These are phyloP conservation scores for Gonioctena quinquepunctata DNA, from an alignment of 1,140 invertebrate species.

Conservation along the genomic window DNA sequence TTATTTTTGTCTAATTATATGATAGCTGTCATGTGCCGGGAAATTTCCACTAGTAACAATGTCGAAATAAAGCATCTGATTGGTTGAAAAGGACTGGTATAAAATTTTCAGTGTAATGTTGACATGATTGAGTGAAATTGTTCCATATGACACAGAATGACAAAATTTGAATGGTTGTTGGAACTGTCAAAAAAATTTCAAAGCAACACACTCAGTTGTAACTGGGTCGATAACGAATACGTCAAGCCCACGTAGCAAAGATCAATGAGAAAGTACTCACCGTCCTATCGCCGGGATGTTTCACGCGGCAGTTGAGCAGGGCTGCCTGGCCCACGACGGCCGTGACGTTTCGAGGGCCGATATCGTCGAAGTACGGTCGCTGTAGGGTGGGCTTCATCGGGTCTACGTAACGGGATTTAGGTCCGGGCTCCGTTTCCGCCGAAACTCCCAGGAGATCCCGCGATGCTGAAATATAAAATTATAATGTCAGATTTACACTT, in stretches of 20 bases:
- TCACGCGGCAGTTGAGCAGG: conserved; percentile 79
- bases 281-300: conserved; percentile 85
- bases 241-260: conserved; percentile 60
- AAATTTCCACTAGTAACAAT: no score
- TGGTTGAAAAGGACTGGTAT: no score
- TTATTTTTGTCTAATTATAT: no score
- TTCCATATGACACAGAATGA: no score
- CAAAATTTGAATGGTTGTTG: no score
- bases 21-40: no score
- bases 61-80: no score
- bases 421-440: conserved; percentile 28
- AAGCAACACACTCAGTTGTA: no score
- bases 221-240: no score
- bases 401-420: conserved; percentile 41
- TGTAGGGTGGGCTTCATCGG: conserved; percentile 51
- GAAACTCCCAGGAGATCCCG: conserved; percentile 38
- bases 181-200: no score
- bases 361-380: conserved; percentile 83
- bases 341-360: conserved; percentile 69
- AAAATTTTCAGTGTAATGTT: no score
- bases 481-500: not conserved
- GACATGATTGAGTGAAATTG: no score
- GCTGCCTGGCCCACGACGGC: conserved; percentile 82
- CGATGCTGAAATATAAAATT: conserved; percentile 39
- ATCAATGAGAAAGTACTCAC: conserved; percentile 62